Conservation (phyloP, 2,113 vertebrate genomes). For the Rhombomys opimus region DNA sequence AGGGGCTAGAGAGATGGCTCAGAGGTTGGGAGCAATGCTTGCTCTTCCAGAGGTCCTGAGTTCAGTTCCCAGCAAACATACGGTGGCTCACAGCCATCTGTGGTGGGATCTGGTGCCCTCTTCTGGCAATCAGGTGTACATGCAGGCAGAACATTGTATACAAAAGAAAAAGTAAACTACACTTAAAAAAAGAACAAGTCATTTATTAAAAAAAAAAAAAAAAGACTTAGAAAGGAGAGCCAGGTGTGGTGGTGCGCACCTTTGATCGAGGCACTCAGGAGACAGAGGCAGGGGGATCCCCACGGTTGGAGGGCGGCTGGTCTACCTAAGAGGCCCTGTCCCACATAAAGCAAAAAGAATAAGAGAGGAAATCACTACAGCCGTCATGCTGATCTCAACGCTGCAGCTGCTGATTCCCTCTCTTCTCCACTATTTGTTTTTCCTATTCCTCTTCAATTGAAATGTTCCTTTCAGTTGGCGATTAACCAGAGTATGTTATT, state of each 20-base stretch:
- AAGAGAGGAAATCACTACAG: not conserved
- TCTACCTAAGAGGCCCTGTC: not conserved
- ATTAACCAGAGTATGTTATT: not conserved
- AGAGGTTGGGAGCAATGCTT: not conserved
- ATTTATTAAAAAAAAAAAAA: no score
- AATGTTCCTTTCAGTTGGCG: not conserved
- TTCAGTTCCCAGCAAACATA: no score
- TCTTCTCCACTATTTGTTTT: not conserved
- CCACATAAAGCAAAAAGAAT: not conserved
- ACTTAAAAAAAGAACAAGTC: no score
- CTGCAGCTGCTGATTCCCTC: not conserved
- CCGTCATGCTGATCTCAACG: not conserved
- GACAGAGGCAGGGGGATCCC: not conserved
- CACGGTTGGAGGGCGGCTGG: not conserved
- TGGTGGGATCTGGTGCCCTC: no score
- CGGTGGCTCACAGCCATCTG: no score
- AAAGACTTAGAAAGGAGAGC: not conserved
- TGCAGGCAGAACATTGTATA: no score
- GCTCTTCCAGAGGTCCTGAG: no score
- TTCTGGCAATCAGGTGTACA: no score
- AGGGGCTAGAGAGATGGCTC: no score
- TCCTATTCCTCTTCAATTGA: constrained; percentile 3
- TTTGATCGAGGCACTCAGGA: not conserved
- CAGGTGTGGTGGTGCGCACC: no score
- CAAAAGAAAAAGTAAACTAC: no score